phyloP scores from a whole-genome alignment of 1,140 invertebrate species.

The Neocloeon triangulifer region DNA sequence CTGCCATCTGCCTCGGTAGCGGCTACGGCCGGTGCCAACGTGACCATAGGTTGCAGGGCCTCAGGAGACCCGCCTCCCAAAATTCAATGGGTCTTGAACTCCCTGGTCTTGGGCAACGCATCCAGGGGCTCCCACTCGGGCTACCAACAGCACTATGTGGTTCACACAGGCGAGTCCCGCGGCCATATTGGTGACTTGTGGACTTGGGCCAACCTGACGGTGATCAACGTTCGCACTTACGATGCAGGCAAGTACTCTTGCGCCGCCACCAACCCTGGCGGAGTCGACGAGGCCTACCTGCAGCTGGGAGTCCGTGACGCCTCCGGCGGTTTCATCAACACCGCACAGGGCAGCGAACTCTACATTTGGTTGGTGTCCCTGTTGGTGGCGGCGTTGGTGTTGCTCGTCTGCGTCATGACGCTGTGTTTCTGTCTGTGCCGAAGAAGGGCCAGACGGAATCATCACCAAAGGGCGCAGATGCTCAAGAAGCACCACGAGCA shows the following conservation, averaged over 20 bases:
- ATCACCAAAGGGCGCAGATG: conserved; percentile 3
- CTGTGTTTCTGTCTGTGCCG: conserved; percentile 43
- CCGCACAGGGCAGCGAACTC: conserved; percentile 14
- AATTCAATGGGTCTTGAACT: conserved; percentile 48
- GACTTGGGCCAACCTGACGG: conserved; percentile 54
- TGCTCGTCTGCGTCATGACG: conserved; percentile 32
- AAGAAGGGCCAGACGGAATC: conserved; percentile 27
- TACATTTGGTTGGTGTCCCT: conserved; percentile 20
- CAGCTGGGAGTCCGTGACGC: conserved; percentile 30
- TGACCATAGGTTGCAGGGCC: conserved; percentile 53
- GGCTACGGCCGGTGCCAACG: conserved; percentile 29
- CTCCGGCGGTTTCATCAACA: conserved; percentile 8
- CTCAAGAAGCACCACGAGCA: background rate
- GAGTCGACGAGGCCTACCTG: conserved; percentile 49
- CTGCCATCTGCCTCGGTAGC: conserved; percentile 22
- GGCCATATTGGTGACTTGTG: conserved; percentile 18
- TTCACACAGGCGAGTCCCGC: conserved; percentile 15
- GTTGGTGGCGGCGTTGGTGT: conserved; percentile 16
- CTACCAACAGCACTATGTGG: conserved; percentile 11
- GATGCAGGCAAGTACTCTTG: conserved; percentile 80
- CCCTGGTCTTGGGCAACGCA: conserved; percentile 29
- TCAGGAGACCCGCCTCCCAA: conserved; percentile 50
- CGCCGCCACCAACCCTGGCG: conserved; percentile 61
- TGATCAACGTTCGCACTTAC: conserved; percentile 36
- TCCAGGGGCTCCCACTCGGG: conserved; percentile 18